Evolutionary conservation across 2,113 vertebrate genomes (phyloP).

Genomic region (Gallinago media): DNA sequence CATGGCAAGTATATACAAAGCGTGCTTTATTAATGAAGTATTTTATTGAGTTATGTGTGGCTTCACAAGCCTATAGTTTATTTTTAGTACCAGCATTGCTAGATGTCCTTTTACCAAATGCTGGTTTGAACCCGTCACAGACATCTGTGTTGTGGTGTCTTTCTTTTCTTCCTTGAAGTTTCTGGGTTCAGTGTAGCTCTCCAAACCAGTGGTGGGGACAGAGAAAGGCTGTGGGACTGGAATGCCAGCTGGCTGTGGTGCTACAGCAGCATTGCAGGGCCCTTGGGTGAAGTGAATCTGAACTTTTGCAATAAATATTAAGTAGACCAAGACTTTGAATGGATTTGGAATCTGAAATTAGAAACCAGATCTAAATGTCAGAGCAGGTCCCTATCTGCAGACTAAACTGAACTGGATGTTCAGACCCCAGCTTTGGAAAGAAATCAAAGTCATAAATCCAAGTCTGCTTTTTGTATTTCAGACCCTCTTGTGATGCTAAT

Average conservation of each 20-base stretch:
- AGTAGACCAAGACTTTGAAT: not conserved
- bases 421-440: conserved; percentile 21
- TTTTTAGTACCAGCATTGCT: not conserved
- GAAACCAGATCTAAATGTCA: conserved; percentile 46
- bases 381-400: not conserved
- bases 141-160: not conserved
- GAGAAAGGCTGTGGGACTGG: not conserved
- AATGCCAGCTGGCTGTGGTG: not conserved
- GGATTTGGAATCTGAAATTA: conserved; percentile 43
- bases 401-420: conserved; percentile 37
- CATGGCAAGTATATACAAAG: not conserved
- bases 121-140: not conserved
- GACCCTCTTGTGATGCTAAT: conserved; percentile 8
- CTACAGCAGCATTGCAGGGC: not conserved
- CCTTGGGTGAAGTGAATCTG: not conserved
- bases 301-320: conserved; percentile 34
- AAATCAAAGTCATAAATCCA: conserved; percentile 25
- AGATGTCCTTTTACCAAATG: not conserved
- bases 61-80: not conserved
- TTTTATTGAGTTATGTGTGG: not conserved
- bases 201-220: not conserved
- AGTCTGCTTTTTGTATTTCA: conserved; percentile 19
- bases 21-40: not conserved
- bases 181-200: not conserved
- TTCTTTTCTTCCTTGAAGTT: not conserved